A percentile compares a stretch with the other conserved stretches of the same genome.
Conservation (phyloP, 2,797 vertebrate genomes). For the Telmatherina bonti region DNA sequence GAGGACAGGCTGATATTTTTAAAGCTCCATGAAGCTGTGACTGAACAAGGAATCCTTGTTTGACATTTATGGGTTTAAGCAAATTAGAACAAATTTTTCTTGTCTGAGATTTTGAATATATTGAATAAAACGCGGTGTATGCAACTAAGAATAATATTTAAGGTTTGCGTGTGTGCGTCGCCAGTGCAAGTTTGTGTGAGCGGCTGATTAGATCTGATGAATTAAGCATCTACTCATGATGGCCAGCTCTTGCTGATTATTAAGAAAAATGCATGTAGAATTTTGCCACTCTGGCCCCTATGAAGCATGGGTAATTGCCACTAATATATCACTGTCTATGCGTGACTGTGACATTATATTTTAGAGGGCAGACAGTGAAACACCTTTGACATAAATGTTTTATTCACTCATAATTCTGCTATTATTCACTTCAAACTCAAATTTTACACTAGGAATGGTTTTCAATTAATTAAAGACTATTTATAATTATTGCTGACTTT, state of each 20-base stretch:
- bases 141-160: slow-evolving; percentile 70
- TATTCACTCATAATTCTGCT: slow-evolving; percentile 90
- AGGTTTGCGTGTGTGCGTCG: slow-evolving; percentile 35
- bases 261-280: slow-evolving; percentile 87
- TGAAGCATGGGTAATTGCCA: slow-evolving; percentile 93
- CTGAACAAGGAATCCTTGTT: slow-evolving; percentile 88
- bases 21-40: slow-evolving; percentile 76
- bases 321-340: slow-evolving; percentile 99
- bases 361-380: slow-evolving; percentile 86
- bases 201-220: slow-evolving; percentile 88
- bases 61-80: slow-evolving; percentile 90
- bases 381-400: slow-evolving; percentile 90
- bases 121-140: slow-evolving; percentile 42
- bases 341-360: slow-evolving; percentile 84
- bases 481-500: slow-evolving; percentile 46
- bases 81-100: slow-evolving; percentile 86
- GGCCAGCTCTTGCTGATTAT: slow-evolving; percentile 92
- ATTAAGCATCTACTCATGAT: slow-evolving; percentile 96
- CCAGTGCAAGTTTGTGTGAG: slow-evolving; percentile 37
- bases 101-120: slow-evolving; percentile 78
- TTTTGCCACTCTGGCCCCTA: slow-evolving; percentile 90
- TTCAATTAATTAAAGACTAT: slow-evolving; percentile 48
- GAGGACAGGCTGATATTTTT: slow-evolving; percentile 27
- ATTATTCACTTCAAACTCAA: slow-evolving; percentile 87
- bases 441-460: slow-evolving; percentile 87